phyloP scores from a whole-genome alignment of 2,888 invertebrate species.

The Caenorhabditis sp. region DNA sequence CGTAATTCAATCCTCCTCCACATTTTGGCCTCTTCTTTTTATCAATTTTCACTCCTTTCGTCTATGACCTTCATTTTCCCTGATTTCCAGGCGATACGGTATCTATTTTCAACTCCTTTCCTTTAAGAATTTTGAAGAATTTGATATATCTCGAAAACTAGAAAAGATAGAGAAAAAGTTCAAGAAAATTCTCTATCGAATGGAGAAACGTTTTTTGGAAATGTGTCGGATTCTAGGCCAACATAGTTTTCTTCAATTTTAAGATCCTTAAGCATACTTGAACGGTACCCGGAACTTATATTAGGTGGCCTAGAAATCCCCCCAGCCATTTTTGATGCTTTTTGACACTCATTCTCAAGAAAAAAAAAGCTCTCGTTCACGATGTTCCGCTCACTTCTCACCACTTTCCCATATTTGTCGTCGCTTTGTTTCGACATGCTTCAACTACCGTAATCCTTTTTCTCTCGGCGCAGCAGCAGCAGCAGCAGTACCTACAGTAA shows the following conservation, averaged over 20 bases:
- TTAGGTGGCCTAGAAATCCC: too few species aligned
- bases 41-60: too few species aligned
- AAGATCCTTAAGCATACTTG: too few species aligned
- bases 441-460: conserved; percentile 44
- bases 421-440: conserved; percentile 42
- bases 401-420: neutral
- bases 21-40: neutral
- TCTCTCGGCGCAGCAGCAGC: too few species aligned
- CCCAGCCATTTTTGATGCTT: neutral
- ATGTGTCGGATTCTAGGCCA: neutral
- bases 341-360: neutral
- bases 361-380: neutral
- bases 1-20: neutral
- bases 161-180: too few species aligned
- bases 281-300: too few species aligned
- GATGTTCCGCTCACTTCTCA: neutral
- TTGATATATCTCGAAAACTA: too few species aligned
- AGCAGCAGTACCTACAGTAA: conserved; percentile 39
- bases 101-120: too few species aligned
- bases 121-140: too few species aligned
- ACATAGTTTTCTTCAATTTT: too few species aligned
- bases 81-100: neutral
- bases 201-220: neutral
- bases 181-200: too few species aligned
- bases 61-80: too few species aligned